These are phyloP conservation scores for Heliconius congener DNA, from an alignment of 1,140 invertebrate species.

Conservation along the genomic window DNA sequence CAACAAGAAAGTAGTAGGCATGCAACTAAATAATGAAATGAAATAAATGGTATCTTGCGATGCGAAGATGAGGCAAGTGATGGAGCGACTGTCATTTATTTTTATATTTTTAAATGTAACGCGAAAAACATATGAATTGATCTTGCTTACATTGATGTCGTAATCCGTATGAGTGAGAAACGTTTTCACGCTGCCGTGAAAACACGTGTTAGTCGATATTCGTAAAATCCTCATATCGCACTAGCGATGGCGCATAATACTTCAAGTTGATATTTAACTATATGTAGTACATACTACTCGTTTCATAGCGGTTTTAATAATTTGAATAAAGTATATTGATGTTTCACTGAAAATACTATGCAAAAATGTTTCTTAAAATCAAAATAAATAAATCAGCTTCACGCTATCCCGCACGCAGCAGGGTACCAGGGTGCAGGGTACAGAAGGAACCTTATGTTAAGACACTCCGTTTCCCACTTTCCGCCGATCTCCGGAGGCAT, in stretches of 20 bases:
- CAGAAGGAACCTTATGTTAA: too few relatives aligned
- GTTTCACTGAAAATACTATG: too few relatives aligned
- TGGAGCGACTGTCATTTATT: constrained; percentile 61
- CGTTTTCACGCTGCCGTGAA: constrained; percentile 50
- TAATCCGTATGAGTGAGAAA: constrained; percentile 46
- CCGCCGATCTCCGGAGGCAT: too few relatives aligned
- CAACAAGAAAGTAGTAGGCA: constrained; percentile 25
- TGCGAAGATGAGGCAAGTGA: constrained; percentile 62
- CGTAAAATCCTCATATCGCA: constrained; percentile 51
- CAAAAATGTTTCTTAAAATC: too few relatives aligned
- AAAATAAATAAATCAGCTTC: too few relatives aligned
- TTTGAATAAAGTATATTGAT: too few relatives aligned
- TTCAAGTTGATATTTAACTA: constrained; percentile 58
- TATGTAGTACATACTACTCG: too few relatives aligned
- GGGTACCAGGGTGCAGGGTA: too few relatives aligned
- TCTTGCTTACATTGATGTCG: constrained; percentile 42
- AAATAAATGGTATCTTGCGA: constrained; percentile 63
- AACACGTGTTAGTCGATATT: constrained; percentile 39
- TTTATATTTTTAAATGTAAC: constrained; percentile 41
- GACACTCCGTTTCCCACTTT: too few relatives aligned
- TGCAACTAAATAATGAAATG: constrained; percentile 58
- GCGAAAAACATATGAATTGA: constrained; percentile 65
- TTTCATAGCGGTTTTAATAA: too few relatives aligned
- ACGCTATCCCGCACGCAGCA: too few relatives aligned
- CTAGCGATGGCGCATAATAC: constrained; percentile 44